phyloP scores from a whole-genome alignment of 2,888 invertebrate genomes.

The Rhagonycha lutea region DNA sequence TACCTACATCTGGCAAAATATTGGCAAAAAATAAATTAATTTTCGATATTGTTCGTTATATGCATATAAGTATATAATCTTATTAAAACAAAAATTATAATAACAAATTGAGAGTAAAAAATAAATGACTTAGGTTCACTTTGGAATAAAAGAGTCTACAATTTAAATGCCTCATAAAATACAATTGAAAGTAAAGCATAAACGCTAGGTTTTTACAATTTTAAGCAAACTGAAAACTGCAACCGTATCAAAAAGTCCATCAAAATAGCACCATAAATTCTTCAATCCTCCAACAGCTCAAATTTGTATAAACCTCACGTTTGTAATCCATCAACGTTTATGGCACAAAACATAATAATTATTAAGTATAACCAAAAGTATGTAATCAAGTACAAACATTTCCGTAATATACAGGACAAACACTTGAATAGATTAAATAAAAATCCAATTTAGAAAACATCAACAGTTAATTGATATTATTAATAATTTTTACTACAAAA shows the following conservation, averaged over 20 bases:
- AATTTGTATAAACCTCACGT: background rate
- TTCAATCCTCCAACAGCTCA: background rate
- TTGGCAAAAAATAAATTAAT: slow-evolving; percentile 6
- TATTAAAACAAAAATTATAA: background rate
- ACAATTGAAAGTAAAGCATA: background rate
- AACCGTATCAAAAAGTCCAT: background rate
- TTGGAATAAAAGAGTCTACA: slow-evolving; percentile 37
- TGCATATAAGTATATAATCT: background rate
- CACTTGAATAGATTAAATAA: background rate
- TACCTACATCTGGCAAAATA: slow-evolving; percentile 13
- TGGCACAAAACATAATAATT: background rate
- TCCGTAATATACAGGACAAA: background rate
- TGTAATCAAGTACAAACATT: background rate
- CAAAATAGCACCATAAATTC: background rate
- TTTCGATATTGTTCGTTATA: slow-evolving; percentile 30
- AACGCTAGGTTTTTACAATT: background rate
- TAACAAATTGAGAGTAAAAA: background rate
- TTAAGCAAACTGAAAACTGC: background rate
- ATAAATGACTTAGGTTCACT: slow-evolving; percentile 43
- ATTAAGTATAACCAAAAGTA: background rate
- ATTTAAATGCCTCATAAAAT: slow-evolving; percentile 12
- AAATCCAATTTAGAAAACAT: background rate
- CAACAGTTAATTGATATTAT: background rate
- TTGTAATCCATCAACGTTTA: background rate
- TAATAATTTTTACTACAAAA: background rate